A percentile compares a stretch with the other conserved stretches of the same genome.
Conservation (phyloP, 2,888 invertebrate species). For the Chrysolina oricalcia region DNA sequence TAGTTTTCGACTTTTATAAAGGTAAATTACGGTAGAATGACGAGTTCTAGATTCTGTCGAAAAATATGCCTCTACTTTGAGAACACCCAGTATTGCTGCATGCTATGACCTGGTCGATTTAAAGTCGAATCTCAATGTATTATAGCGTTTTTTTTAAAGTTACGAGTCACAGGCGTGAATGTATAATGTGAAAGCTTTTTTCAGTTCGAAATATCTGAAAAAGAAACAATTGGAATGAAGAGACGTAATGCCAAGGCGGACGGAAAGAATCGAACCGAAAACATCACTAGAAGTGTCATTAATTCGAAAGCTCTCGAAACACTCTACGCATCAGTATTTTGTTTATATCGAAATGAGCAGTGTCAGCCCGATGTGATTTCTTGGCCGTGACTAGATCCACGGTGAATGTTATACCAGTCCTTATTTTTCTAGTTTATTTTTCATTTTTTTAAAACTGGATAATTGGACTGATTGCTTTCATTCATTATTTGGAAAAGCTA, state of each 20-base stretch:
- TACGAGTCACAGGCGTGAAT: background rate
- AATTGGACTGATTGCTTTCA: too few relatives aligned
- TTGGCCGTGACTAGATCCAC: background rate
- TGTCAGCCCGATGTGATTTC: background rate
- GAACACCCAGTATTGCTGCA: too few relatives aligned
- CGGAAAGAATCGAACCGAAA: background rate
- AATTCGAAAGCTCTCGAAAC: conserved; percentile 1
- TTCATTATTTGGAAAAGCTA: too few relatives aligned
- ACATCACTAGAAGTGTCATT: background rate
- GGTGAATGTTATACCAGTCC: background rate
- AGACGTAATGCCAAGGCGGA: background rate
- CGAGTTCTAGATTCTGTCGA: too few relatives aligned
- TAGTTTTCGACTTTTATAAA: too few relatives aligned
- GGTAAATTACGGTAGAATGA: too few relatives aligned
- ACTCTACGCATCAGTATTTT: background rate
- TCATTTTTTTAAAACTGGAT: too few relatives aligned
- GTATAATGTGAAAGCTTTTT: background rate
- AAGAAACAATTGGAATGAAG: background rate
- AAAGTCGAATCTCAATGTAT: too few relatives aligned
- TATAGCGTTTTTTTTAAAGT: too few relatives aligned
- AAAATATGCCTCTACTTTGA: too few relatives aligned
- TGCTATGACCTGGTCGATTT: too few relatives aligned
- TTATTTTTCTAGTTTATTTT: too few relatives aligned
- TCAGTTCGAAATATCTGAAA: background rate
- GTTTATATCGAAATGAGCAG: background rate